Conservation (phyloP, 1,140 invertebrate genomes). For the Tetragnatha versicolor region DNA sequence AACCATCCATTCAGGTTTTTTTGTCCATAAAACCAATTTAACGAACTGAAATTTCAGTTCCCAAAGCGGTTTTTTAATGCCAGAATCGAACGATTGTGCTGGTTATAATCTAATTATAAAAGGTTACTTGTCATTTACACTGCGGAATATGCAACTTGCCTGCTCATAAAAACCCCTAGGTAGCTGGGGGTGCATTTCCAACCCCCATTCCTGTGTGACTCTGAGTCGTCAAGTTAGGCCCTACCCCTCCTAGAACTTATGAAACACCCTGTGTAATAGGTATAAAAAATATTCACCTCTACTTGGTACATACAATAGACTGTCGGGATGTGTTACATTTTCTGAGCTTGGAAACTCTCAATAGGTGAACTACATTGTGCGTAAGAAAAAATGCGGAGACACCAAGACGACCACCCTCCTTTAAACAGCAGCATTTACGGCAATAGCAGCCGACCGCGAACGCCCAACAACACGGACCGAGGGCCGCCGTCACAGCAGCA, state of each 20-base stretch:
- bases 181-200: too few species aligned
- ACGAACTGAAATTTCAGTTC: too few species aligned
- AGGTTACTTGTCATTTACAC: background rate
- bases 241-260: too few species aligned
- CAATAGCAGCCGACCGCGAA: background rate
- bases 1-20: too few species aligned
- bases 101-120: background rate
- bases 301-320: too few species aligned
- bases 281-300: background rate
- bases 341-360: background rate
- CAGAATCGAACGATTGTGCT: background rate
- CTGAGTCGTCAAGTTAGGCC: too few species aligned
- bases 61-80: too few species aligned
- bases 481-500: too few species aligned
- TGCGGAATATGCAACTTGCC: background rate
- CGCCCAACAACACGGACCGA: background rate
- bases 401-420: slow-evolving; percentile 30
- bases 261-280: background rate
- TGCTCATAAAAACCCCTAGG: too few species aligned
- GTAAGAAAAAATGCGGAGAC: slow-evolving; percentile 51
- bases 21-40: too few species aligned
- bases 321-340: background rate
- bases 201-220: too few species aligned
- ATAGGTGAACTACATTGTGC: slow-evolving; percentile 42
- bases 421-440: background rate